Percentiles rank a stretch among this genome's conserved stretches.
phyloP scores from a whole-genome alignment of 2,797 vertebrate genomes.

The Alfaro cultratus region DNA sequence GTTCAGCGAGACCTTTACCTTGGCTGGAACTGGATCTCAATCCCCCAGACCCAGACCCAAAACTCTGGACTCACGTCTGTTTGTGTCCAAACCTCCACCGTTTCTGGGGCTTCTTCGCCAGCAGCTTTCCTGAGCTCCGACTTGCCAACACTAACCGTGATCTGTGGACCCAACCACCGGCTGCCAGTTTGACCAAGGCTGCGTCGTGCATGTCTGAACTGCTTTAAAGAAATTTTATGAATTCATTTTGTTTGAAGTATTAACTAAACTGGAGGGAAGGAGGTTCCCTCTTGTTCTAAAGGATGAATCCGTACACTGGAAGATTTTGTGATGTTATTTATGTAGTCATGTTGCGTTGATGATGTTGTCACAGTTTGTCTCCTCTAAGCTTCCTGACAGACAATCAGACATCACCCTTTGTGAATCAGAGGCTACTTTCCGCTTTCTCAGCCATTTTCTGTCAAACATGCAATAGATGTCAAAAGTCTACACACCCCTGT shows the following conservation, averaged over 20 bases:
- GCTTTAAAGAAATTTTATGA: conserved; percentile 69
- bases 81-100: conserved; percentile 12
- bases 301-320: conserved; percentile 76
- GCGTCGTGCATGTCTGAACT: conserved; percentile 75
- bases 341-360: conserved; percentile 71
- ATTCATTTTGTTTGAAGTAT: conserved; percentile 68
- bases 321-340: conserved; percentile 77
- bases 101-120: conserved; percentile 27
- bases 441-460: conserved; percentile 67
- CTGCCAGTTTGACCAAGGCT: conserved; percentile 53
- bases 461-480: conserved; percentile 55
- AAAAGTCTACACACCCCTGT: not conserved
- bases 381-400: conserved; percentile 66
- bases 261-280: conserved; percentile 36
- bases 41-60: conserved; percentile 72
- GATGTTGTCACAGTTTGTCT: conserved; percentile 67
- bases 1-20: conserved; percentile 61
- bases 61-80: conserved; percentile 27
- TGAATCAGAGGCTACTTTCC: conserved; percentile 56
- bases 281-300: conserved; percentile 57
- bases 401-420: conserved; percentile 76
- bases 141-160: conserved; percentile 52
- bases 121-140: conserved; percentile 45
- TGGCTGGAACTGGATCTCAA: conserved; percentile 77
- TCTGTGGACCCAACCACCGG: conserved; percentile 40